Percentiles rank a stretch among this genome's conserved stretches.
These are phyloP conservation scores for Drosophila anomalata DNA, from an alignment of 2,888 invertebrate genomes.

Conservation along the genomic window DNA sequence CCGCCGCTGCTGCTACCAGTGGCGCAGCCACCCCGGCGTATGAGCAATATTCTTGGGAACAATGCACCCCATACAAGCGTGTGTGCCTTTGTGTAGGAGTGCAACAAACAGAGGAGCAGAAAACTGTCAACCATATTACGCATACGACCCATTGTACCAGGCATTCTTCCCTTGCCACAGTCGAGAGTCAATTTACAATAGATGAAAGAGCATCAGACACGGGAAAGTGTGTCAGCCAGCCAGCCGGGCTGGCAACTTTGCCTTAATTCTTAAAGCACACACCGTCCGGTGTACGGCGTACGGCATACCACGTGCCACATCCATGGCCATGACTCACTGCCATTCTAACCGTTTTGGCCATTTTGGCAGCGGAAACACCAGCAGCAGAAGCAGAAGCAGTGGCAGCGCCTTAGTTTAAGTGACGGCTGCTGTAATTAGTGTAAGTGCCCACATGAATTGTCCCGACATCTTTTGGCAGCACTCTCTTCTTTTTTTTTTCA, in stretches of 20 bases:
- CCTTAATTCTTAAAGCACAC: conserved; percentile 16
- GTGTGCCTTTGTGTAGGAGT: conserved; percentile 3
- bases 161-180: conserved; percentile 19
- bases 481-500: conserved; percentile 61
- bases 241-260: conserved; percentile 8
- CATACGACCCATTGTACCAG: conserved; percentile 50
- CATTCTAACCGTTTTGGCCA: background rate
- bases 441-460: conserved; percentile 70
- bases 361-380: conserved; percentile 1
- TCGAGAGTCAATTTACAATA: conserved; percentile 54
- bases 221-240: conserved; percentile 34
- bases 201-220: conserved; percentile 22
- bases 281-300: too few species aligned
- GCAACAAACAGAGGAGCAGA: conserved; percentile 5
- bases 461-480: conserved; percentile 63
- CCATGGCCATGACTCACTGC: conserved; percentile 29
- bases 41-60: conserved; percentile 37
- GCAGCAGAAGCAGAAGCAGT: background rate
- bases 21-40: conserved; percentile 12
- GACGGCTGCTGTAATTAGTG: conserved; percentile 68
- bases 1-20: conserved; percentile 4
- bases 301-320: conserved; percentile 15
- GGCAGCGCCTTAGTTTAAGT: conserved; percentile 21
- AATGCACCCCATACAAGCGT: conserved; percentile 25
- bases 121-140: conserved; percentile 53